Evolutionary conservation across 2,888 invertebrate genomes (phyloP).

Genomic region (Aricia artaxerxes): DNA sequence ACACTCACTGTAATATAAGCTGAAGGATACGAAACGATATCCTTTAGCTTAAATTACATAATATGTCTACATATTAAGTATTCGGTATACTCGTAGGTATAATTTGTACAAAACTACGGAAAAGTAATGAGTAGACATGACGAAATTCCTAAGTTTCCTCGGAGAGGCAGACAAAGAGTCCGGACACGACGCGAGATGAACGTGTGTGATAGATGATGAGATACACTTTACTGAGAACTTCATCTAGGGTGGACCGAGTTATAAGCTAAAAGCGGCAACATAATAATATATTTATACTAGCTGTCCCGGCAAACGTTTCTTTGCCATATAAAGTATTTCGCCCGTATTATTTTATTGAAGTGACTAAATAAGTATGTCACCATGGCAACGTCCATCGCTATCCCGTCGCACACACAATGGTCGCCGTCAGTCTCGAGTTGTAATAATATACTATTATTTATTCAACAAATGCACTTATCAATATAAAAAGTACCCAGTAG

Average conservation of each 20-base stretch:
- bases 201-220: conserved; percentile 69
- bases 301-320: too few relatives aligned
- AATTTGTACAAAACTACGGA: conserved; percentile 39
- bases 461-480: too few relatives aligned
- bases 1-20: neutral
- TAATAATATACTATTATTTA: too few relatives aligned
- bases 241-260: conserved; percentile 40
- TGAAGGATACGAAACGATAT: neutral
- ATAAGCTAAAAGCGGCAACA: conserved; percentile 38
- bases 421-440: too few relatives aligned
- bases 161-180: conserved; percentile 52
- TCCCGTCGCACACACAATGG: too few relatives aligned
- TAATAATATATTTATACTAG: too few relatives aligned
- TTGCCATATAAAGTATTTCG: too few relatives aligned
- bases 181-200: conserved; percentile 68
- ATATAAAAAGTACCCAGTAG: too few relatives aligned
- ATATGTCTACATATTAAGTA: neutral
- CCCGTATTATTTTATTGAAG: too few relatives aligned
- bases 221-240: conserved; percentile 71
- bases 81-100: conserved; percentile 9
- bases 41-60: neutral
- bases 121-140: conserved; percentile 44
- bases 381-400: too few relatives aligned
- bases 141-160: conserved; percentile 50
- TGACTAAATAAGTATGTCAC: too few relatives aligned